Evolutionary conservation across 2,113 vertebrate species (phyloP), one percentile per base, ranked within the genome.

Genomic region (Seriola rivoliana): DNA sequence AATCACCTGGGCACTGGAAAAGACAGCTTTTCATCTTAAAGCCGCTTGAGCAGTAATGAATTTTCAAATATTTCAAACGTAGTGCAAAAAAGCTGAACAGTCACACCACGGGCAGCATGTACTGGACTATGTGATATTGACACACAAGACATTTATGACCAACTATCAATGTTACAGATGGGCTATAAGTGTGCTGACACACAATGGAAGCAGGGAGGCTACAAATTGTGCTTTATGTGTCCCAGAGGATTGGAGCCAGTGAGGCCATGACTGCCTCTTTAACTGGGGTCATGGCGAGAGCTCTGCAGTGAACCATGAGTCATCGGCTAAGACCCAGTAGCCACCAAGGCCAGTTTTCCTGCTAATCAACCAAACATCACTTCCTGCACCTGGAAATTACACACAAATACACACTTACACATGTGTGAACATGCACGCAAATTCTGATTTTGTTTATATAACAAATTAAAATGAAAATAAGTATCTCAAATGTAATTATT

Each of bases 161-260:
- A 59, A 80, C 80, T 79, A 87, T 87, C 88, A 90, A 75, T 80
- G 85, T 88, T 89, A 89, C 75, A 89, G 81, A 93, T 90, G 81
- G 80, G 70, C 82, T 64, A 71, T 82, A 91, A 91, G 85, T 84
- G 76, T 89, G 78, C 57, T 85, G 88, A 91, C 89, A 90, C 85
- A 93, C 88, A 90, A 89, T 88, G 69, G 90, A 89, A 80, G 82
- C 76, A 78, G 71, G 19, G 75, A 86, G 72, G 85, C 89, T 81
- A 88, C 83, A 89, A 76, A 91, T 71, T 75, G 76, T 86, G 76
- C 78, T 90, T 89, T 78, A 91, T 84, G 79, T 80, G 58, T 91
- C 90, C 85, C 87, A 69, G 64, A 60, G 86, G 91, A 91, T 68
- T 10, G 76, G 3, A 75, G 78, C 73, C 70, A 69, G 72, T 68